phyloP scores from a whole-genome alignment of 2,797 vertebrate genomes.

The Columba guinea region DNA sequence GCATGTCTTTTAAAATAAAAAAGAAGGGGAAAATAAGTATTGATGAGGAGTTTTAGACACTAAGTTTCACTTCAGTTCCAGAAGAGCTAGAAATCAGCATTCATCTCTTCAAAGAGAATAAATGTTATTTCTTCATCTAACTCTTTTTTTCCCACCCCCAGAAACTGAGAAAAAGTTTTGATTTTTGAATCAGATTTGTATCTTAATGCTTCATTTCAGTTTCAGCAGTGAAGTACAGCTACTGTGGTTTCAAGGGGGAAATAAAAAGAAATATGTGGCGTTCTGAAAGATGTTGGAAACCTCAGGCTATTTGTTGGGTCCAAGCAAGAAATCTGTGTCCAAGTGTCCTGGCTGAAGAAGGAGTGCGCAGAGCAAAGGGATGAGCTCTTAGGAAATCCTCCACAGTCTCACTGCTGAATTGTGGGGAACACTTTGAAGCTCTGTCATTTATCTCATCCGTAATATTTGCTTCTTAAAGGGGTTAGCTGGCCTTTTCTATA shows the following conservation, averaged over 20 bases:
- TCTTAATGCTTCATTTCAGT: background rate
- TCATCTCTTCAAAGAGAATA: background rate
- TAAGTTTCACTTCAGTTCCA: background rate
- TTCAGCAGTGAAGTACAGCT: background rate
- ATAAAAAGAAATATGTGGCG: background rate
- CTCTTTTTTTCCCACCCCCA: background rate
- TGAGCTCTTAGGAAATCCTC: background rate
- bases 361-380: background rate
- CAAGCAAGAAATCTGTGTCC: background rate
- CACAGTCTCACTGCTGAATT: background rate
- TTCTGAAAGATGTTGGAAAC: background rate
- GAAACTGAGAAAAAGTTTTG: background rate
- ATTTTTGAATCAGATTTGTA: background rate
- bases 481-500: background rate
- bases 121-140: background rate
- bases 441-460: background rate
- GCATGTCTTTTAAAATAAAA: background rate
- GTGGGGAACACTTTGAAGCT: background rate
- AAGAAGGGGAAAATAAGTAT: background rate
- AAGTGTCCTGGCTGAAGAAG: background rate
- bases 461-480: background rate
- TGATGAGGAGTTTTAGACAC: background rate
- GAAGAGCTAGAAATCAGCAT: background rate
- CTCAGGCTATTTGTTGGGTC: background rate
- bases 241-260: accelerated